A percentile compares a stretch with the other conserved stretches of the same genome.
These are phyloP conservation scores for Pseudopleuronectes americanus DNA, from an alignment of 2,797 vertebrate species.

Conservation along the genomic window DNA sequence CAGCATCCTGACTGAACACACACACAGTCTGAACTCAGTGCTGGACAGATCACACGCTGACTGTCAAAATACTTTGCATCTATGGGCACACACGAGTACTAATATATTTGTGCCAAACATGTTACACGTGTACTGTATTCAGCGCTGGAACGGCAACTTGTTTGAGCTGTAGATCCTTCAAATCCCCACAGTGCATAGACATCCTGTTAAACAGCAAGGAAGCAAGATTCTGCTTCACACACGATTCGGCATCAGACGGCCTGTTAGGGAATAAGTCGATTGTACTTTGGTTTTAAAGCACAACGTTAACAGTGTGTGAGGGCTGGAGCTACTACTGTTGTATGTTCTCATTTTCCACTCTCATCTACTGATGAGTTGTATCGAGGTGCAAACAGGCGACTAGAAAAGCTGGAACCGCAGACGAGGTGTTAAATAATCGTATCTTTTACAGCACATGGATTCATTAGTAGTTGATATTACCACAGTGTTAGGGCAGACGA, in stretches of 20 bases:
- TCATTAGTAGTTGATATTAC: constrained; percentile 16
- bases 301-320: constrained; percentile 63
- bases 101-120: constrained; percentile 54
- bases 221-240: not conserved
- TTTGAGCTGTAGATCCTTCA: constrained; percentile 33
- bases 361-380: constrained; percentile 3
- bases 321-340: constrained; percentile 40
- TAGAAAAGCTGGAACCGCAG: not conserved
- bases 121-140: constrained; percentile 66
- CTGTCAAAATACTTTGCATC: constrained; percentile 24
- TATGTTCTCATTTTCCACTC: constrained; percentile 29
- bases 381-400: constrained; percentile 9
- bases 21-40: not conserved
- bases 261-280: constrained; percentile 10
- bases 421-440: constrained; percentile 1
- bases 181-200: constrained; percentile 26
- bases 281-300: constrained; percentile 70
- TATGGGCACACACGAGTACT: constrained; percentile 31
- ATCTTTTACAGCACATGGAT: not conserved
- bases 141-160: constrained; percentile 26
- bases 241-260: constrained; percentile 15
- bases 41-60: constrained; percentile 17
- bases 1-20: constrained; percentile 17
- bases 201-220: constrained; percentile 19
- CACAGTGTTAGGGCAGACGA: constrained; percentile 41